Conservation (phyloP, 2,888 invertebrate species). For the Sclerodermus sp. region DNA sequence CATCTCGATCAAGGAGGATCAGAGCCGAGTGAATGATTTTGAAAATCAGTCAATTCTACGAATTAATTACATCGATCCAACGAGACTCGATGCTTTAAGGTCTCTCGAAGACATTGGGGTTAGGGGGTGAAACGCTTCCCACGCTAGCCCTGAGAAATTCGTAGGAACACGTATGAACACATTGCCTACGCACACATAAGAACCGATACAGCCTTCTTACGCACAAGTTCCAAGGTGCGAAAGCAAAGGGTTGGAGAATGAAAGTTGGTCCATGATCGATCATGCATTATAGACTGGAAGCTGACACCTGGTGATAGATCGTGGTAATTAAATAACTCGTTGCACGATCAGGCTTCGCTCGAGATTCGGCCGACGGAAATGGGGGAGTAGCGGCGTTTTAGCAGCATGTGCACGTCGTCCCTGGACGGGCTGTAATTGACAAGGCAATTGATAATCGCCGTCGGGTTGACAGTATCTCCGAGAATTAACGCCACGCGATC, state of each 20-base stretch:
- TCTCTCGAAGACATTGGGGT: too few species aligned
- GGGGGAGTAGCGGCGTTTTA: slow-evolving; percentile 23
- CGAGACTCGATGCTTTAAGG: too few species aligned
- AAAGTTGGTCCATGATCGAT: slow-evolving; percentile 46
- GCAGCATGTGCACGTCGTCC: slow-evolving; percentile 40
- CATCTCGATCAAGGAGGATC: too few species aligned
- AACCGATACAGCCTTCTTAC: background rate
- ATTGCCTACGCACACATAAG: background rate
- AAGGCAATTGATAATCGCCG: slow-evolving; percentile 52
- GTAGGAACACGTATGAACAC: too few species aligned
- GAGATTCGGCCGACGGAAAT: slow-evolving; percentile 33
- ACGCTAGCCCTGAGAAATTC: too few species aligned
- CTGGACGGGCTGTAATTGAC: slow-evolving; percentile 49
- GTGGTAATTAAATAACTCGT: slow-evolving; percentile 55
- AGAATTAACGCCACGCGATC: slow-evolving; percentile 32
- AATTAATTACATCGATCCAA: too few species aligned
- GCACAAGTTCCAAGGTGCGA: slow-evolving; percentile 12
- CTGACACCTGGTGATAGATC: slow-evolving; percentile 55
- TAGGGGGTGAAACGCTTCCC: too few species aligned
- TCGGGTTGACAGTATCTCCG: slow-evolving; percentile 40
- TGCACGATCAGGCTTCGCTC: slow-evolving; percentile 41
- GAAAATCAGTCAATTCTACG: too few species aligned
- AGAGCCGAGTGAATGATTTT: too few species aligned
- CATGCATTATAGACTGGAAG: slow-evolving; percentile 52
- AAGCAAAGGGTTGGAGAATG: slow-evolving; percentile 29